These are phyloP conservation scores for Proterorhinus semilunaris DNA, from an alignment of 2,113 vertebrate genomes.

Conservation along the genomic window DNA sequence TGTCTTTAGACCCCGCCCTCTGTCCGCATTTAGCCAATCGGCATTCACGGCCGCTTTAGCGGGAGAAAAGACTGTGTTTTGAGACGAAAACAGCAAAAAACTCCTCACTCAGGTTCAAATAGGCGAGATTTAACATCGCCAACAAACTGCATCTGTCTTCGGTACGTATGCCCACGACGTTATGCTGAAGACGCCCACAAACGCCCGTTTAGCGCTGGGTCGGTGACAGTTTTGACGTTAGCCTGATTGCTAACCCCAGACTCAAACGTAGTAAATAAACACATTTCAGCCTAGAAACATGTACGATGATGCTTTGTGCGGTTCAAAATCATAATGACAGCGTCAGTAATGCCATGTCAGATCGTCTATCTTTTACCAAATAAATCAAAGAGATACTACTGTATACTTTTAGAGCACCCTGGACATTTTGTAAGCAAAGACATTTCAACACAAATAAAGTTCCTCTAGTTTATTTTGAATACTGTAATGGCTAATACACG, in stretches of 20 bases:
- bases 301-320: too few relatives aligned
- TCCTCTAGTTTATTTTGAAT: too few relatives aligned
- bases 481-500: too few relatives aligned
- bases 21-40: slow-evolving; percentile 40
- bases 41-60: slow-evolving; percentile 41
- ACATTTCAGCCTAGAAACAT: too few relatives aligned
- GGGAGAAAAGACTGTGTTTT: slow-evolving; percentile 48
- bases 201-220: neutral
- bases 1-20: slow-evolving; percentile 5
- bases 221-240: slow-evolving; percentile 1
- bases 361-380: too few relatives aligned
- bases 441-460: too few relatives aligned
- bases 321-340: too few relatives aligned
- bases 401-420: too few relatives aligned
- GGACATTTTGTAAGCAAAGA: too few relatives aligned
- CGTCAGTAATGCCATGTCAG: too few relatives aligned
- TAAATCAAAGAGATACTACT: too few relatives aligned
- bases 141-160: neutral
- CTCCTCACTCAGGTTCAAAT: neutral
- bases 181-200: neutral
- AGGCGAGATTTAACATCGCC: neutral
- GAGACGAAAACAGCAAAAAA: neutral
- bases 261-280: neutral
- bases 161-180: slow-evolving; percentile 33
- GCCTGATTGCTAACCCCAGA: neutral